Conservation (phyloP, 2,797 vertebrate genomes). For the Leucoraja ocellata region DNA sequence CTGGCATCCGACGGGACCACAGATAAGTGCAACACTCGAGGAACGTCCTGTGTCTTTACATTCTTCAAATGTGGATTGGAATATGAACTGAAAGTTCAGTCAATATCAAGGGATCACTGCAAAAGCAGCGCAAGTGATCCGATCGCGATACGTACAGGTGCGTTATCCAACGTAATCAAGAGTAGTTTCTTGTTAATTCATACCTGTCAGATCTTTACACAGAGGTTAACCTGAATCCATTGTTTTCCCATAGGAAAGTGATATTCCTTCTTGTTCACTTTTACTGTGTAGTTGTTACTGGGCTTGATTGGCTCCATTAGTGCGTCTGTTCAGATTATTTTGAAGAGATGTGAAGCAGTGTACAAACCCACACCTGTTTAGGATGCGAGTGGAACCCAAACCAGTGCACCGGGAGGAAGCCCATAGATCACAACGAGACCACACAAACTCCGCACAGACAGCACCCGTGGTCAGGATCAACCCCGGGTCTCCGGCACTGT, state of each 20-base stretch:
- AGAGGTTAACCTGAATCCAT: background rate
- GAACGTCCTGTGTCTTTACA: constrained; percentile 62
- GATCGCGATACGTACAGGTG: constrained; percentile 59
- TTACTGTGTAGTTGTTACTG: background rate
- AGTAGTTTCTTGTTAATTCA: background rate
- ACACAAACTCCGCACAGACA: too few species aligned
- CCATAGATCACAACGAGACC: too few species aligned
- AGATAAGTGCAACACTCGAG: constrained; percentile 56
- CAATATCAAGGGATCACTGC: constrained; percentile 46
- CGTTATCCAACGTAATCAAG: background rate
- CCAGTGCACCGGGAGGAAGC: too few species aligned
- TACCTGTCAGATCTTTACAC: too few species aligned
- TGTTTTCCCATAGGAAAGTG: background rate
- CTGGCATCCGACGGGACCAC: constrained; percentile 51
- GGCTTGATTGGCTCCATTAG: background rate
- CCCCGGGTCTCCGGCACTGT: too few species aligned
- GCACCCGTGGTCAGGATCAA: too few species aligned
- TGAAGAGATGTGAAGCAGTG: background rate
- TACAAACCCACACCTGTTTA: too few species aligned
- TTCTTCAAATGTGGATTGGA: constrained; percentile 55
- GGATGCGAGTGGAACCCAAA: too few species aligned
- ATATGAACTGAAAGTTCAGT: constrained; percentile 58
- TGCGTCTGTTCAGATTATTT: background rate
- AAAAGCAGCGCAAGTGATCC: constrained; percentile 49
- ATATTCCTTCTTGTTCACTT: background rate